Conservation (phyloP, 2,113 vertebrate species). For the Danionella cerebrum region DNA sequence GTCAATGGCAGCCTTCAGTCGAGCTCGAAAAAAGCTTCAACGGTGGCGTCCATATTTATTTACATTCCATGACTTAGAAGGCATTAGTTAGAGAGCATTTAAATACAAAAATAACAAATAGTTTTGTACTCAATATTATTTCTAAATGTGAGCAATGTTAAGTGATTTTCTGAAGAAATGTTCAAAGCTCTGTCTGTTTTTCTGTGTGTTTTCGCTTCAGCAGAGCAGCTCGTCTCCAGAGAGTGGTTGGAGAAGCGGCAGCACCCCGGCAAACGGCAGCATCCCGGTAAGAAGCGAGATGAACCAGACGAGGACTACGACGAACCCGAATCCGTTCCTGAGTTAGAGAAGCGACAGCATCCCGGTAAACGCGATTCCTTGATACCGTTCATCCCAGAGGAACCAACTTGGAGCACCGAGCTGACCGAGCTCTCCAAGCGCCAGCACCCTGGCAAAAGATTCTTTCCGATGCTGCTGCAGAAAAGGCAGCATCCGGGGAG, state of each 20-base stretch:
- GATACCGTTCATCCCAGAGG: conserved; percentile 52
- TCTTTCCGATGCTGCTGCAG: conserved; percentile 50
- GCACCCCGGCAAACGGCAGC: conserved; percentile 69
- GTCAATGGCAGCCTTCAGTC: too few relatives aligned
- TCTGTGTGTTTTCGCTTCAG: conserved; percentile 46
- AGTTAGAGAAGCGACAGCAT: conserved; percentile 69
- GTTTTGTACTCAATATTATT: too few relatives aligned
- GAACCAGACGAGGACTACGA: conserved; percentile 58
- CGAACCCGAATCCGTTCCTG: conserved; percentile 40
- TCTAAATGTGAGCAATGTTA: too few relatives aligned
- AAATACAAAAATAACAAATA: too few relatives aligned
- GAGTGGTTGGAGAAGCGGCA: conserved; percentile 73
- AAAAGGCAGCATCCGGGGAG: conserved; percentile 71
- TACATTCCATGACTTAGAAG: too few relatives aligned
- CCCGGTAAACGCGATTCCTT: conserved; percentile 63
- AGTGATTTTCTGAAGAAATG: too few relatives aligned
- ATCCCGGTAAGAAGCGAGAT: conserved; percentile 75
- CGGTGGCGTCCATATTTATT: too few relatives aligned
- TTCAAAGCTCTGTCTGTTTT: too few relatives aligned
- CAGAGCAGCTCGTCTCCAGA: conserved; percentile 43
- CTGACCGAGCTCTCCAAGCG: conserved; percentile 67
- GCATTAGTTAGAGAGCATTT: too few relatives aligned
- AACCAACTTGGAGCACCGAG: conserved; percentile 37
- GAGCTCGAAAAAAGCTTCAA: too few relatives aligned
- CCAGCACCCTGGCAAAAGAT: conserved; percentile 78